Base-by-base conservation (phyloP, 2,888 invertebrate species). In the Nemotelus nigrinus region DNA sequence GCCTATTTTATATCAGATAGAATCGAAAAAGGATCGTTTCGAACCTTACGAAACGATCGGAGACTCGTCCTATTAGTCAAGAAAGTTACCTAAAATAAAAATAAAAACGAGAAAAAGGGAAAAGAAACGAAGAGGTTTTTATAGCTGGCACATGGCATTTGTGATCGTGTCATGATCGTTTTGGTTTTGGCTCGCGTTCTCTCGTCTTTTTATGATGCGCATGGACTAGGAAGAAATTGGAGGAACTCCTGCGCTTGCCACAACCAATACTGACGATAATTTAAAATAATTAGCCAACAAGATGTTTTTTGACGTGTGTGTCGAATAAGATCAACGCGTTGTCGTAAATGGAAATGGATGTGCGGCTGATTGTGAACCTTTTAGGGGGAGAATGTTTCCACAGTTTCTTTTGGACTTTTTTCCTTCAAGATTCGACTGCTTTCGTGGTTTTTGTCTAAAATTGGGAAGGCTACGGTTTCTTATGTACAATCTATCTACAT, bases 241-340 rank as follows among this genome's bases (percentile, higher is more conserved):
- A 74, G 39, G 53, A 47, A 74, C 70, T 43, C 10, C 68, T 48
- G 41, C 74, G 41, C 44, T 60, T 4, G 5, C 48, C 39, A 44
- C 41, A 74, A 60, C 60, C 50, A 47, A 63, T 43, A 74, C 43
- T 47, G 68, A 50, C 64, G 70, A 78, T 78, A 79, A 79, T 79
- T 79, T 79, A 78, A 79, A 79, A 79, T 79, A 79, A 79, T 79
- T 79, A 79, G 78, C 78, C 76, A 77, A 78, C 76, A 76, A 76
- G 78, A 78, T 78, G 79, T 77, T 77, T 77, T 39, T 43, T 78
- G 79, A 78, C 79, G 78, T 79, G 79, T 76, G 79, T 58, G 63
- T 65, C 63, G 3, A 63, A 63, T 63, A 43, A 41, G 63, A 63
- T 63, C 63, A 43, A 63, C 43, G 39, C 41, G 3, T 63, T 63